Evolutionary conservation across 2,888 invertebrate species (phyloP), one percentile per base, ranked within the genome.

Genomic region (Campopleginae sp.): DNA sequence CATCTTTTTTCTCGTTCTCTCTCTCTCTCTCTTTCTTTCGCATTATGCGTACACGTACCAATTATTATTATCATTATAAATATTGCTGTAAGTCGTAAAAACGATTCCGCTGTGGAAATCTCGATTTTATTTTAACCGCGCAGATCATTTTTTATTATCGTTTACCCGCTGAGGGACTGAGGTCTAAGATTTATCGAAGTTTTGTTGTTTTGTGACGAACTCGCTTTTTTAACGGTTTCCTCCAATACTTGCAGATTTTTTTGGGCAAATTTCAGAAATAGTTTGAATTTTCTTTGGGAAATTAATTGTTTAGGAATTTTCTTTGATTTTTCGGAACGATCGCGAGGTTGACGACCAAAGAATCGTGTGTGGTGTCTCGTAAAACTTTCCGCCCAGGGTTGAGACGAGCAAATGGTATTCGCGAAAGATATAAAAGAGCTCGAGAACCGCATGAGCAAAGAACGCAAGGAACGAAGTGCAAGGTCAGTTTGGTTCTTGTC

Each of bases 401-500:
- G 51, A 19, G 61, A 58, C 58, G 42, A 74, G 48, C 46, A 77
- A 77, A 80, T 61, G 72, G 66, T 75, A 51, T 71, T 72, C 48
- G 63, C 44, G 23, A 38, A 42, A 27, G 14, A 46, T 76, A 51
- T 54, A 42, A 72, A 70, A 75, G 63, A 76, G 72, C 78, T 70
- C 61, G 74, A 85, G 87, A 87, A 88, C 87, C 87, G 68, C 27
- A 89, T 86, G 38, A 66, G 51, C n/a, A n/a, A n/a, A 68, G 51
- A 17, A 54, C 14, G 54, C 42, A 17, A 5, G n/a, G 38, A 38
- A 48, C 46, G 27, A 86, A 88, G 90, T 90, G 90, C 91, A 89
- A 91, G 92, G 91, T 91, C 91, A 89, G 91, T 89, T 90, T 89
- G 89, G 91, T 92, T 91, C 92, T 91, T 92, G 93, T 93, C 93